These are phyloP conservation scores for Nesidiocoris tenuis DNA, from an alignment of 2,888 invertebrate species.

Conservation along the genomic window DNA sequence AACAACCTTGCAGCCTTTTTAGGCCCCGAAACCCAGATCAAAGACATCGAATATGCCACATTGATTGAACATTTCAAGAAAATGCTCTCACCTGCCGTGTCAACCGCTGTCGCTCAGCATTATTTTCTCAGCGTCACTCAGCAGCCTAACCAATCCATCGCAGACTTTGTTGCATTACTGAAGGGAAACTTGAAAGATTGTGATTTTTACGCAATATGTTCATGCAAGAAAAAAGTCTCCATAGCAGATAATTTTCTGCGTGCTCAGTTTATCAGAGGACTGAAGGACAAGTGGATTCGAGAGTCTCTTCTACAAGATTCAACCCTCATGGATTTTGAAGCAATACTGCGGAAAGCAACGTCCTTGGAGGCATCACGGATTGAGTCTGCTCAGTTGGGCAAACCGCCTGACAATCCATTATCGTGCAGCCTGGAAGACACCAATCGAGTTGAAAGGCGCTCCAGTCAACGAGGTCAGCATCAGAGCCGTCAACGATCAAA, in stretches of 20 bases:
- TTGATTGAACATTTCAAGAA: constrained; percentile 8
- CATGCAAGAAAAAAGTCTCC: constrained; percentile 9
- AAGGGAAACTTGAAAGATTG: constrained; percentile 28
- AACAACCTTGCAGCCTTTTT: constrained; percentile 37
- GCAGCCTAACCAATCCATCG: constrained; percentile 36
- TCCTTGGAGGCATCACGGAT: constrained; percentile 25
- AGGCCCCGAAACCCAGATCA: constrained; percentile 26
- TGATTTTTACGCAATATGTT: constrained; percentile 18
- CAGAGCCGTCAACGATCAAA: neutral
- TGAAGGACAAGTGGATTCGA: constrained; percentile 31
- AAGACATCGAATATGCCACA: constrained; percentile 8
- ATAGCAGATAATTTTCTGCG: constrained; percentile 31
- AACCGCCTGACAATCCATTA: neutral
- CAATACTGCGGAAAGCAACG: constrained; percentile 5
- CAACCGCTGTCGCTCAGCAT: constrained; percentile 43
- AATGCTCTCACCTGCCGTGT: constrained; percentile 35
- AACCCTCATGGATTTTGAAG: constrained; percentile 7
- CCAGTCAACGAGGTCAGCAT: neutral
- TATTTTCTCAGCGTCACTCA: constrained; percentile 39
- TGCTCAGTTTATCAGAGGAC: constrained; percentile 31
- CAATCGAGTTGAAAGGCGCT: constrained; percentile 2
- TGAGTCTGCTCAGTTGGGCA: neutral
- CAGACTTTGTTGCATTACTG: constrained; percentile 40
- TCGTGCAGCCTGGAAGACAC: neutral
- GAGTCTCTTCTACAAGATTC: neutral